Base-by-base conservation (phyloP, 35 echinoderm and acorn worm species). In the Nesometra sesokonis region DNA sequence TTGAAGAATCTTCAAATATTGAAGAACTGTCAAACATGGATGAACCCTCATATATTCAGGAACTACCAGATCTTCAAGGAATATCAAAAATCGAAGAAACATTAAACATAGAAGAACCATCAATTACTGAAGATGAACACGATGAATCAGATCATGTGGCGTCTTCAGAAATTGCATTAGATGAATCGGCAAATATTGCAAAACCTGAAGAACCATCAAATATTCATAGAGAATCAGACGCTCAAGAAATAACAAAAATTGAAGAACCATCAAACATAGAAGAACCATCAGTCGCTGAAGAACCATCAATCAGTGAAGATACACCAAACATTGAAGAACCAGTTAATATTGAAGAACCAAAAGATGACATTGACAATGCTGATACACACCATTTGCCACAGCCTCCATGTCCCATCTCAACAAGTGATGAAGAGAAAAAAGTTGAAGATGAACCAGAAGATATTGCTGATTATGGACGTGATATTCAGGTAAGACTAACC, bases 101-200 rank as follows among this genome's bases (percentile, higher is more conserved):
- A 31, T 13, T 31, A 85, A 31, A 47, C 46, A 32, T 34, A 47
- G 8, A 32, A 85, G 43, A 47, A 85, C 32, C 38, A 15, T 15
- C 33, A 23, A 84, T 84, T 11, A 21, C 39, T 29, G 87, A 88
- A 32, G 78, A 82, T 47, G 78, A 88, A 34, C 32, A 39, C 32
- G 33, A 46, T 47, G 78, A 88, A 34, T 77, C 80, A 33, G 78
- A 88, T 88, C 40, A 88, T 33, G 78, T 40, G 46, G 33, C 57
- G 78, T 80, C 47, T 43, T 43, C 13, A 46, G 87, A 88, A 82
- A 78, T 81, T 33, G 87, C 35, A 40, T 21, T 31, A 37, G 82
- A n/a, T 36, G 82, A 84, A 40, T 84, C 33, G 35, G 82, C 36
- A 39, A 35, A 84, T 3, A 35, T 36, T 39, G 30, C 35, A 37